Base-by-base conservation (phyloP, 2,797 vertebrate species). In the Lerista edwardsae region DNA sequence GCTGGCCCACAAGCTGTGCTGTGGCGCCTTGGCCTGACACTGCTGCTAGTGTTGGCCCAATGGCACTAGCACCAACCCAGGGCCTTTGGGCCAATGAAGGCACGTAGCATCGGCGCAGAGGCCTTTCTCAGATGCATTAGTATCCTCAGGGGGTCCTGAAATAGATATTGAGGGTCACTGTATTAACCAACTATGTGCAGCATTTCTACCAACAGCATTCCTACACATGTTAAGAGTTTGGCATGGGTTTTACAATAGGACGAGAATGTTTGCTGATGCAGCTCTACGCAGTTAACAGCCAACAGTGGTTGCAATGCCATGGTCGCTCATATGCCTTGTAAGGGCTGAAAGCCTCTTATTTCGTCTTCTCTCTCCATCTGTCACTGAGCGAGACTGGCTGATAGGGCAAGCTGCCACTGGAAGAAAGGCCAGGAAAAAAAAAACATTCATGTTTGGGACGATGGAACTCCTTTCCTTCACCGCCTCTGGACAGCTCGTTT, bases 261-360 rank as follows among this genome's bases (percentile, higher is more conserved):
- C 4, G n/a, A 51, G 65, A 76, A 6, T 29, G 21, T 41, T 88
- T 51, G 12, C 90, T 82, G 2, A n/a, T 75, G 81, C 21, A 65
- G 80, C 83, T 86, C 78, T 90, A 8, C 72, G 57, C 23, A 85
- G 4, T 80, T 31, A 69, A 82, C 71, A 39, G 87, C 84, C 34
- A 84, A 1, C 44, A 11, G 44, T 36, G 84, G 68, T 79, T 86
- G 85, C 9, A 89, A 92, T 82, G 68, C 72, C 69, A 55, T 9
- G 31, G 17, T 73, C 85, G 79, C 73, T 84, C 71, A 19, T 82
- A 19, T 7, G 3, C 36, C 80, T 91, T 90, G 83, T 79, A 78
- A 86, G 59, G 89, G 76, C 4, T 78, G 69, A 62, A 29, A 41
- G 91, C 12, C 79, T 51, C 79, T 73, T 88, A 83, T 75, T 73